Base-by-base conservation (phyloP, 2,888 invertebrate species). In the Leptothorax acervorum region DNA sequence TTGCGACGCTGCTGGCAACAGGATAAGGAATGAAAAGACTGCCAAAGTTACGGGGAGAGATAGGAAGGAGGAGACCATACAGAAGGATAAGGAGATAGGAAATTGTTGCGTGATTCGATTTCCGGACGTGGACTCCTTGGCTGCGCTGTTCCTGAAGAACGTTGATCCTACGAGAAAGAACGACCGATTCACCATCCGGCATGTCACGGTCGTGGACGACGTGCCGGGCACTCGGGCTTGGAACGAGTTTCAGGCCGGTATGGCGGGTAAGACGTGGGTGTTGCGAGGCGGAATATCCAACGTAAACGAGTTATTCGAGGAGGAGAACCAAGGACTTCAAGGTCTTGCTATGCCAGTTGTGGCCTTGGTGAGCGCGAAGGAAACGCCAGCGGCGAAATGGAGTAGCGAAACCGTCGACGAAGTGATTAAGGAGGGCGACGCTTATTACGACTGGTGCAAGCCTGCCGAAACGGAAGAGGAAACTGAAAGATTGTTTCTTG, bases 281-380 rank as follows among this genome's bases (percentile, higher is more conserved):
- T 87, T 94, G 12, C 90, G 79, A 2, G 94, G 94, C 0, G 86
- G 45, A 0, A 92, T 93, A 4, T 87, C 93, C 5, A 92, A 90
- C 78, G 85, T 91, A 1, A 87, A 92, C n/a, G 93, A 93, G 3
- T 85, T 66, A 1, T 92, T 95, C 82, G 91, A 93, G 0, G 92
- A 94, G 0, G 93, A 94, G 39, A 94, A 93, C 3, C 92, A 94
- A 65, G 95, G 95, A 28, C 87, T 88, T 28, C 96, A 96, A 88
- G 95, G 95, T 9, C 93, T 95, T 0, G 95, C 95, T 1, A 95
- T 94, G 76, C 94, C 95, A 9, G 92, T 95, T 0, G 92, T 95
- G 5, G 94, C 94, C 9, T 85, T 96, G 57, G 91, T 95, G 0
- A 93, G 92, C 53, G 93, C 94, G 1, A 91, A 90, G n/a, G 90